A percentile compares a stretch with the other conserved stretches of the same genome.
phyloP scores from a whole-genome alignment of 2,113 vertebrate genomes.

The Cololabis saira region DNA sequence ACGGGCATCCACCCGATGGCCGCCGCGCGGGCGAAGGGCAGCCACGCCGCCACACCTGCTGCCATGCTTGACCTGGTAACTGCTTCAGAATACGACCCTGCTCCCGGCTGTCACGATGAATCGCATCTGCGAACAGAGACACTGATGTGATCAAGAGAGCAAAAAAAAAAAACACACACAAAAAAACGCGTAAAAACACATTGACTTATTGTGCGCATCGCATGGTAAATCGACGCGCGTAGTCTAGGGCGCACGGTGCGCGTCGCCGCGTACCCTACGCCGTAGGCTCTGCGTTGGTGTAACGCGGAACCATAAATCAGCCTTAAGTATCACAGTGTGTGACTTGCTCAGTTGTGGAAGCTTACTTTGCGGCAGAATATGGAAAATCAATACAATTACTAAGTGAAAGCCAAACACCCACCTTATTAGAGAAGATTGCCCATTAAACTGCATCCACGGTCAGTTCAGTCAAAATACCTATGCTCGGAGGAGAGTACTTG shows the following conservation, averaged over 20 bases:
- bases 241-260: too few relatives aligned
- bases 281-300: too few relatives aligned
- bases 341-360: slow-evolving; percentile 52
- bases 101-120: slow-evolving; percentile 70
- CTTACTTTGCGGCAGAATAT: slow-evolving; percentile 75
- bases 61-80: slow-evolving; percentile 89
- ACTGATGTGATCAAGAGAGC: slow-evolving; percentile 28
- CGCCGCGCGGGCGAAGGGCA: slow-evolving; percentile 96
- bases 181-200: slow-evolving; percentile 37
- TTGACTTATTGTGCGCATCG: slow-evolving; percentile 61
- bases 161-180: too few relatives aligned
- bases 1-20: slow-evolving; percentile 99
- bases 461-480: slow-evolving; percentile 47
- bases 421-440: slow-evolving; percentile 64
- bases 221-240: too few relatives aligned
- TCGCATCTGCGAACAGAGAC: slow-evolving; percentile 72
- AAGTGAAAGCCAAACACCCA: slow-evolving; percentile 54
- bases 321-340: slow-evolving; percentile 47
- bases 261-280: too few relatives aligned
- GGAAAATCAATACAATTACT: slow-evolving; percentile 21
- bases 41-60: slow-evolving; percentile 97
- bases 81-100: slow-evolving; percentile 54
- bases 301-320: too few relatives aligned
- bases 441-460: slow-evolving; percentile 63
- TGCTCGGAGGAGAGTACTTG: slow-evolving; percentile 56